These are phyloP conservation scores for Chionodraco myersi DNA, from an alignment of 2,113 vertebrate genomes.

Conservation along the genomic window DNA sequence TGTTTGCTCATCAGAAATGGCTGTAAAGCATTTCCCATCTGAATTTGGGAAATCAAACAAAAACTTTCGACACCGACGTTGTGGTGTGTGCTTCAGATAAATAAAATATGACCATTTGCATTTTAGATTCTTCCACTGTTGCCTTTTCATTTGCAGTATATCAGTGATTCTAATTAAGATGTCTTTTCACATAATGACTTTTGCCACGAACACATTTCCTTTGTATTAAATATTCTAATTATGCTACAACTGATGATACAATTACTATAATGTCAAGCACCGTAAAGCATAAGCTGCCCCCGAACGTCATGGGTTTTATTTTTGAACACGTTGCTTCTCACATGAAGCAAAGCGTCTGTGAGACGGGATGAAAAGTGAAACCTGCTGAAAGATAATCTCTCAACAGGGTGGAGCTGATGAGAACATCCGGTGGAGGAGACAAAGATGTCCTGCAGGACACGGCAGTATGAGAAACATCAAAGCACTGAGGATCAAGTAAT, in stretches of 20 bases:
- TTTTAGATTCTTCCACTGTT: slow-evolving; percentile 20
- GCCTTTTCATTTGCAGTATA: slow-evolving; percentile 46
- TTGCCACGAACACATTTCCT: slow-evolving; percentile 29
- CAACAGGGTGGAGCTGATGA: slow-evolving; percentile 36
- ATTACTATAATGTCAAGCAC: not conserved
- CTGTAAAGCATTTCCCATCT: not conserved
- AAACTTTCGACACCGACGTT: slow-evolving; percentile 11
- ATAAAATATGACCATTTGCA: slow-evolving; percentile 17
- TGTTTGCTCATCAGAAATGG: not conserved
- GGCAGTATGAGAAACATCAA: slow-evolving; percentile 39
- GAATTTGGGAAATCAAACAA: slow-evolving; percentile 4
- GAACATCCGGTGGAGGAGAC: slow-evolving; percentile 32
- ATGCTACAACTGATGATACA: slow-evolving; percentile 1
- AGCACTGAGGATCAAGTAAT: slow-evolving; percentile 27
- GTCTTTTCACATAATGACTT: slow-evolving; percentile 30
- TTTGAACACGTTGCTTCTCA: slow-evolving; percentile 12
- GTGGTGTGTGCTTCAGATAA: slow-evolving; percentile 30
- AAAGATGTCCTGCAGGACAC: slow-evolving; percentile 51
- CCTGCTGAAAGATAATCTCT: slow-evolving; percentile 55
- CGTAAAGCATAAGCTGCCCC: slow-evolving; percentile 5
- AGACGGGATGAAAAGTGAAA: slow-evolving; percentile 46
- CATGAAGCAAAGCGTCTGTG: slow-evolving; percentile 9
- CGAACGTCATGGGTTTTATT: not conserved
- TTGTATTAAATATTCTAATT: slow-evolving; percentile 26
- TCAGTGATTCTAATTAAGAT: slow-evolving; percentile 46